Conservation (phyloP, 2,797 vertebrate species). For the Poeciliopsis paucimaculata region DNA sequence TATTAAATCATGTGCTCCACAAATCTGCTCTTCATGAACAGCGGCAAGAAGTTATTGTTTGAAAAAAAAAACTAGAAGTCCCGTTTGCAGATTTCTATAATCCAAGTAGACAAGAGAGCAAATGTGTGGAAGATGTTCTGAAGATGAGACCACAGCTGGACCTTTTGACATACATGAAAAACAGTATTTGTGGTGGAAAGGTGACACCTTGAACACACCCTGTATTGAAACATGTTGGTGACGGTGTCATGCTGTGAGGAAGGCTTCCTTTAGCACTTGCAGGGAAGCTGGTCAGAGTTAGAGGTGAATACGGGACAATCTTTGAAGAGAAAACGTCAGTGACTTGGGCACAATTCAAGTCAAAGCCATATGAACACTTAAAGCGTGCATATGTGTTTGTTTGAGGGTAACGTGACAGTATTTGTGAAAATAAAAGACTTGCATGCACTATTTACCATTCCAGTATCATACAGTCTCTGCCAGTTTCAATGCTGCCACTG, state of each 20-base stretch:
- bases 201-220: neutral
- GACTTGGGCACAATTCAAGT: neutral
- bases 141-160: neutral
- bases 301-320: neutral
- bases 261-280: neutral
- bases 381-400: slow-evolving; percentile 14
- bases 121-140: neutral
- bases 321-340: neutral
- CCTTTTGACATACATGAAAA: neutral
- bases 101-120: neutral
- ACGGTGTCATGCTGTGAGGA: neutral
- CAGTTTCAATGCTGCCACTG: slow-evolving; percentile 65
- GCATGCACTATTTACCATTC: slow-evolving; percentile 73
- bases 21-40: neutral
- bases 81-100: neutral
- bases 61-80: neutral
- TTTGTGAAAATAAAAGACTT: slow-evolving; percentile 79
- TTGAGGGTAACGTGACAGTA: slow-evolving; percentile 39
- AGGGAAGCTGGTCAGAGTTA: neutral
- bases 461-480: slow-evolving; percentile 59
- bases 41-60: neutral
- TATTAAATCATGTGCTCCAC: neutral
- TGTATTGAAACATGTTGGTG: neutral
- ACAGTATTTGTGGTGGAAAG: neutral
- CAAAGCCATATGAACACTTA: neutral